A percentile compares a stretch with the other conserved stretches of the same genome.
phyloP scores from a whole-genome alignment of 53 echinoderm and acorn worm species.

The Holothuria leucospilota region DNA sequence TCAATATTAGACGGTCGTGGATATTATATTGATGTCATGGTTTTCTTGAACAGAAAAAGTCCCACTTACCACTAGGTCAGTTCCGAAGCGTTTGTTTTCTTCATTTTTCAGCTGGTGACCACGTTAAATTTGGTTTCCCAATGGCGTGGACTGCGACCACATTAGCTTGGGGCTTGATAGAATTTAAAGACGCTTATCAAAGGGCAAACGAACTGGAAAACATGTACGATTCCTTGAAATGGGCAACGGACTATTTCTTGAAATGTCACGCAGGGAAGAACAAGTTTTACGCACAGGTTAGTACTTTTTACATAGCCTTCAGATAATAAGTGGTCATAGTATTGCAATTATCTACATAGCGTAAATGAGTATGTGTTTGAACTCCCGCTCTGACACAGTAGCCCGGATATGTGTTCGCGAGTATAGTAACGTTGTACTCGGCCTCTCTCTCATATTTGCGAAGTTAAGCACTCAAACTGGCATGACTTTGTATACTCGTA shows the following conservation, averaged over 20 bases:
- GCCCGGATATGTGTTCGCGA: too few relatives aligned
- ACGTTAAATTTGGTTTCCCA: conserved; percentile 81
- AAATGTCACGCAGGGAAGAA: conserved; percentile 68
- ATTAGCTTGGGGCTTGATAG: conserved; percentile 82
- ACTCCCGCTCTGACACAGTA: too few relatives aligned
- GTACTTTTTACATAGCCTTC: background rate
- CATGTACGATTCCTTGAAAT: conserved; percentile 70
- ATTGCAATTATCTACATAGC: too few relatives aligned
- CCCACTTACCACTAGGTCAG: too few relatives aligned
- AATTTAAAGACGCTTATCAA: conserved; percentile 69
- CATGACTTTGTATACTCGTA: too few relatives aligned
- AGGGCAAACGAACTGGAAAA: conserved; percentile 63
- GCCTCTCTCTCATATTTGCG: too few relatives aligned
- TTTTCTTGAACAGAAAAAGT: too few relatives aligned
- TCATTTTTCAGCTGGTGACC: conserved; percentile 70
- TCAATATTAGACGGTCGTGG: too few relatives aligned
- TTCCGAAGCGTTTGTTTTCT: background rate
- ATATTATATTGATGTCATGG: too few relatives aligned
- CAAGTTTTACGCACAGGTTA: conserved; percentile 81
- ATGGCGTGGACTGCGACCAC: conserved; percentile 70
- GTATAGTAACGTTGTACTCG: too few relatives aligned
- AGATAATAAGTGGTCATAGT: background rate
- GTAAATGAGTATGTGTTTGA: too few relatives aligned
- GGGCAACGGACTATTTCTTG: conserved; percentile 92
- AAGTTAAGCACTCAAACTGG: too few relatives aligned